Base-by-base conservation (phyloP, 2,797 vertebrate species). In the Selene dorsalis region DNA sequence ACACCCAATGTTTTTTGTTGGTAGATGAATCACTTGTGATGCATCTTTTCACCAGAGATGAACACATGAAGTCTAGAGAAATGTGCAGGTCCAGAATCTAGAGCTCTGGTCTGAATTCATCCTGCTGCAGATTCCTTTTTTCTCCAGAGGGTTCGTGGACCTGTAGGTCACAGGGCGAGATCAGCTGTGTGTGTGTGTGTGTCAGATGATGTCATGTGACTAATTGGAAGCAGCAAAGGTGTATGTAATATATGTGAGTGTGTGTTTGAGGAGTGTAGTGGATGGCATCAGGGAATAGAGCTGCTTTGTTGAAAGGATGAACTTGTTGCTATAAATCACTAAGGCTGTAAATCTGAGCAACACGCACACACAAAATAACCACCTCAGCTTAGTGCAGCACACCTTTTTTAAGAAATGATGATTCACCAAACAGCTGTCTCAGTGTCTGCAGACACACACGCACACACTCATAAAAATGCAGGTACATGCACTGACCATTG, bases 181-280 rank as follows among this genome's bases (percentile, higher is more conserved):
- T 56, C 48, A 50, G 65, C 57, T 67, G 43, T 35, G 0, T 30
- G 35, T 53, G 61, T n/a, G 22, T 62, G 24, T 5, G 3, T 59
- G 30, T 61, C 35, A 20, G 24, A 52, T 84, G 80, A 83, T 69
- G 66, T 84, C 73, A 84, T 47, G 69, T 56, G 32, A 55, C 64
- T 79, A 84, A 77, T 80, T 84, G 64, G 30, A 73, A 82, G 69
- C 78, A 77, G 77, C 14, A n/a, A 2, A 68, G 47, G 75, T 62
- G 22, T 61, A 7, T 20, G 12, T 24, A 7, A 41, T 63, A 16
- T 63, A 50, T 50, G 38, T 35, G 22, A 45, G 18, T 58, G 57
- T 57, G 75, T 69, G 24, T 67, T 57, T 30, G 39, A 48, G 55
- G 20, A 63, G 61, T 22, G n/a, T 24, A 69, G 41, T 28, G 16